Evolutionary conservation across 1,140 invertebrate species (phyloP), one percentile per base, ranked within the genome.

Genomic region (Drosophila carrolli): DNA sequence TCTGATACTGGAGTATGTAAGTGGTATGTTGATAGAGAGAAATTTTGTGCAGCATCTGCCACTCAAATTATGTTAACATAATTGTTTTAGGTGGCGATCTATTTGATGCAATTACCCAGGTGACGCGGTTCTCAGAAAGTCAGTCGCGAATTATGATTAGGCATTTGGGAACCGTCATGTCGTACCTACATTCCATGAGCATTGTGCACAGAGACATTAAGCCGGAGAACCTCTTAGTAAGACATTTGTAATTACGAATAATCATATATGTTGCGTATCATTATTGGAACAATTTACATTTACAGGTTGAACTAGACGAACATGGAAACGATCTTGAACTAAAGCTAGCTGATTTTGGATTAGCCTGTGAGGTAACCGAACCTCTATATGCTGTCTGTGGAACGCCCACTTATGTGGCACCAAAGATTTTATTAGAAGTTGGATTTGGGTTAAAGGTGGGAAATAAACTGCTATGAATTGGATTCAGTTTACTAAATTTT

Each of bases 141-240:
- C 97, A 98, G 93, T 96, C 98, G 14, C 95, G 97, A 77, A 94
- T 96, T 74, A 98, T 99, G 97, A 96, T 99, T 19, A 94, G 95
- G 81, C 97, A 99, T 93, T 93, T 99, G 85, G 95, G 96, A 66
- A 97, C 97, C 59, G 98, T 98, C 68, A 95, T 99, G 62, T 96
- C 96, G 67, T 99, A 99, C 93, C 94, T 99, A 73, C 99, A 99
- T 94, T 96, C 96, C 84, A 95, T 97, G 91, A 95, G 96, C 79
- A 99, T 99, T 92, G 98, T 99, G 47, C 98, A 99, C 94, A 94
- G 99, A 84, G 99, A 99, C 93, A 96, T 99, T 46, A 99, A 99
- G 93, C 98, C 98, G 16, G 98, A 99, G 93, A 99, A 99, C 94
- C 93, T 99, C 50, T 93, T 99, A 54, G 90, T 93, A 83, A 73